These are phyloP conservation scores for Dendrolimus kikuchii DNA, from an alignment of 1,140 invertebrate species.

Conservation along the genomic window DNA sequence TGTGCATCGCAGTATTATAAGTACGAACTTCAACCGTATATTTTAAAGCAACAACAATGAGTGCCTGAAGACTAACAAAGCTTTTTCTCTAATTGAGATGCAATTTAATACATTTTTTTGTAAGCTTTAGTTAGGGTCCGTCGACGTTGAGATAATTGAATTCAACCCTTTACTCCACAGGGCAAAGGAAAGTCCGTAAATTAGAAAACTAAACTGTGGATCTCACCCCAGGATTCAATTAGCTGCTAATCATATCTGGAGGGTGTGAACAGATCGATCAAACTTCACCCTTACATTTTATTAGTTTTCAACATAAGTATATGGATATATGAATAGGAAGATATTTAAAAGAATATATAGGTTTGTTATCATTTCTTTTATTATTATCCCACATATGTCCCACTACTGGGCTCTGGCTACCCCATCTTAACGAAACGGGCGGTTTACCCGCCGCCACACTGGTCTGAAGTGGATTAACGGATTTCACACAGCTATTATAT, in stretches of 20 bases:
- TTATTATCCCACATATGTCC: neutral
- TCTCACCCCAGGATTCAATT: conserved; percentile 68
- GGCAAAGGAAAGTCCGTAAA: conserved; percentile 65
- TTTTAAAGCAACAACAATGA: conserved; percentile 26
- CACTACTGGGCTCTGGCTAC: neutral
- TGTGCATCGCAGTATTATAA: conserved; percentile 13
- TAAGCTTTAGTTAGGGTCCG: conserved; percentile 35
- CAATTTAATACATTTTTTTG: conserved; percentile 42
- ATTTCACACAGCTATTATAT: too few relatives aligned
- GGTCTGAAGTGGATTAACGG: too few relatives aligned
- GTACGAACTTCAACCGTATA: conserved; percentile 14
- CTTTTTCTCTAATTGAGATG: conserved; percentile 29
- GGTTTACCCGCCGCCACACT: too few relatives aligned
- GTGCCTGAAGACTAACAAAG: conserved; percentile 20
- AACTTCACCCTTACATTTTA: conserved; percentile 27
- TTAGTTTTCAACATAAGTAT: conserved; percentile 12
- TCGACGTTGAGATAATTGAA: conserved; percentile 58
- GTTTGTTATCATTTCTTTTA: neutral
- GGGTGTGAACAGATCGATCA: conserved; percentile 63
- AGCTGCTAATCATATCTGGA: conserved; percentile 69
- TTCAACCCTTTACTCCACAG: conserved; percentile 57
- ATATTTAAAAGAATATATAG: neutral
- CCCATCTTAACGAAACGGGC: too few relatives aligned
- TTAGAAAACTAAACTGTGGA: conserved; percentile 70
- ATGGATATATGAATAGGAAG: neutral